These are phyloP conservation scores for Oedothorax gibbosus DNA, from an alignment of 1,140 invertebrate genomes.

Conservation along the genomic window DNA sequence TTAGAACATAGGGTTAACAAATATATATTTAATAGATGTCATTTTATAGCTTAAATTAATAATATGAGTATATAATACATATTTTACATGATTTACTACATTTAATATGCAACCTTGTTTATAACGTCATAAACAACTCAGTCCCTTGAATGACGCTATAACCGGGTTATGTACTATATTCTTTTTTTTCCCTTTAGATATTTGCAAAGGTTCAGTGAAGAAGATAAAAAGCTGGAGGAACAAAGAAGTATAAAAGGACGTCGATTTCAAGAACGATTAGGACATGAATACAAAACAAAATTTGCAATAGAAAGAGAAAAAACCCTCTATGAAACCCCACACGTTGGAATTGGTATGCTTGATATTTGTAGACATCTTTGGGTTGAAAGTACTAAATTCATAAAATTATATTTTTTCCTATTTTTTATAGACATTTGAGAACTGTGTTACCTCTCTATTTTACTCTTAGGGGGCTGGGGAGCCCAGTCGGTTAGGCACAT, in stretches of 20 bases:
- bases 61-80: too few relatives aligned
- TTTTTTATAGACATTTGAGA: background rate
- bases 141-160: background rate
- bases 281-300: slow-evolving; percentile 33
- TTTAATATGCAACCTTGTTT: too few relatives aligned
- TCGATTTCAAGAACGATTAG: slow-evolving; percentile 32
- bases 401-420: background rate
- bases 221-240: slow-evolving; percentile 21
- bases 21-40: too few relatives aligned
- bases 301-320: slow-evolving; percentile 33
- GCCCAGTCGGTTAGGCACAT: too few relatives aligned
- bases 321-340: slow-evolving; percentile 27
- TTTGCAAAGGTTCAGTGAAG: slow-evolving; percentile 27
- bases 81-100: too few relatives aligned
- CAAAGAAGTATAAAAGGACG: slow-evolving; percentile 38
- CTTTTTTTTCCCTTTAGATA: slow-evolving; percentile 5
- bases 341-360: slow-evolving; percentile 14
- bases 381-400: background rate
- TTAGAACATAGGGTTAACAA: too few relatives aligned
- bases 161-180: background rate
- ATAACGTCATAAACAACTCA: too few relatives aligned
- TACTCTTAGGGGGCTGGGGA: too few relatives aligned
- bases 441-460: background rate
- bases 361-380: background rate
- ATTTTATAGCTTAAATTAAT: too few relatives aligned